Evolutionary conservation across 2,888 invertebrate species (phyloP).

Genomic region (Busseola fusca): DNA sequence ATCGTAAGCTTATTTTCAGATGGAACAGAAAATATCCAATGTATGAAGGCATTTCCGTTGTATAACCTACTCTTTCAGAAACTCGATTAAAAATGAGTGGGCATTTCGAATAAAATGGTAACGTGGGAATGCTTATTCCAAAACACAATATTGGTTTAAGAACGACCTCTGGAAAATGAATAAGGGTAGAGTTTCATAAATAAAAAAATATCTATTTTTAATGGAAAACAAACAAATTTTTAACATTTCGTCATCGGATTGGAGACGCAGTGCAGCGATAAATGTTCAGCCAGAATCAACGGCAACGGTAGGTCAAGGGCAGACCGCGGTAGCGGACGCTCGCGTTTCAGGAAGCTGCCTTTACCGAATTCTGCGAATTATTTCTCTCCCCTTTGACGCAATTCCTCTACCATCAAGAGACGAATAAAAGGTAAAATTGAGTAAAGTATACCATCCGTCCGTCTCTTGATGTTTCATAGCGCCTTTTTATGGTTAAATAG

Average conservation of each 20-base stretch:
- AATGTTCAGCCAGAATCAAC: slow-evolving; percentile 67
- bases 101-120: slow-evolving; percentile 5
- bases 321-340: slow-evolving; percentile 68
- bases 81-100: not conserved
- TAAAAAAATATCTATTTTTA: slow-evolving; percentile 22
- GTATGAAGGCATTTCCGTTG: not conserved
- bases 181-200: not conserved
- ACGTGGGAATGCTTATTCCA: not conserved
- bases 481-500: slow-evolving; percentile 16
- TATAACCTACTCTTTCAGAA: not conserved
- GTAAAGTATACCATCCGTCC: not conserved
- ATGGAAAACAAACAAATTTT: slow-evolving; percentile 57
- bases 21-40: slow-evolving; percentile 9
- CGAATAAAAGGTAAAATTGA: slow-evolving; percentile 10
- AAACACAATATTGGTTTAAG: slow-evolving; percentile 15
- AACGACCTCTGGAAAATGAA: slow-evolving; percentile 7
- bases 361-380: slow-evolving; percentile 70
- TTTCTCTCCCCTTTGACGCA: slow-evolving; percentile 65
- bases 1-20: slow-evolving; percentile 10
- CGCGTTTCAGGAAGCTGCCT: slow-evolving; percentile 60
- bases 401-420: slow-evolving; percentile 56
- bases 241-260: slow-evolving; percentile 57
- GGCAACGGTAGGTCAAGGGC: slow-evolving; percentile 79
- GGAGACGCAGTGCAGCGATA: slow-evolving; percentile 67
- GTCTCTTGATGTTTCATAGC: not conserved